phyloP scores from a whole-genome alignment of 2,797 vertebrate species.

The Perodicticus potto region DNA sequence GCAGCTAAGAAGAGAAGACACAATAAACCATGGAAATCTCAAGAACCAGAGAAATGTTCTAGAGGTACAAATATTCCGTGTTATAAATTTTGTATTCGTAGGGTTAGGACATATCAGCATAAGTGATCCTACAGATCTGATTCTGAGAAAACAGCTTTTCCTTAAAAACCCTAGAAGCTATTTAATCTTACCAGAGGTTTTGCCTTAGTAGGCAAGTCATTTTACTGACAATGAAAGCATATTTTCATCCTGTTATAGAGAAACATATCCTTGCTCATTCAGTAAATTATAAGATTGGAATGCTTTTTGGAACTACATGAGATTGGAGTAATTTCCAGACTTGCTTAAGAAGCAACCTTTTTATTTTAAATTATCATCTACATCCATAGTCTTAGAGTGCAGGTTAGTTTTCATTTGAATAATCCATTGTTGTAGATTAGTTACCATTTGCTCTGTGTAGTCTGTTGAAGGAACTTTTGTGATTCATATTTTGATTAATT shows the following conservation, averaged over 20 bases:
- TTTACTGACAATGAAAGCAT: slow-evolving; percentile 54
- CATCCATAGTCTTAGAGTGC: neutral
- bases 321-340: slow-evolving; percentile 18
- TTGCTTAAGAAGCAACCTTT: slow-evolving; percentile 23
- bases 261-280: neutral
- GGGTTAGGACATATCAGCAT: slow-evolving; percentile 49
- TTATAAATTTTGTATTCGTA: slow-evolving; percentile 62
- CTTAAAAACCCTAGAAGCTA: slow-evolving; percentile 55
- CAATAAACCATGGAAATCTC: neutral
- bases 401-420: slow-evolving; percentile 58
- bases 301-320: slow-evolving; percentile 33
- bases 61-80: slow-evolving; percentile 49
- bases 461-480: slow-evolving; percentile 31
- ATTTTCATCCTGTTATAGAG: slow-evolving; percentile 24
- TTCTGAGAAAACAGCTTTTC: slow-evolving; percentile 47
- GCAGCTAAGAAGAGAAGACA: slow-evolving; percentile 45
- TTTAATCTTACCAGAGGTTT: slow-evolving; percentile 49
- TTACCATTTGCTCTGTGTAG: slow-evolving; percentile 47
- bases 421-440: slow-evolving; percentile 21
- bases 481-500: slow-evolving; percentile 44
- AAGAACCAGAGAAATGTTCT: slow-evolving; percentile 50
- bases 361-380: slow-evolving; percentile 50
- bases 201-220: slow-evolving; percentile 16
- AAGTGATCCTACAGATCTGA: slow-evolving; percentile 36
- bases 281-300: neutral